These are phyloP conservation scores for Verasper variegatus DNA, from an alignment of 2,113 vertebrate genomes.

Conservation along the genomic window DNA sequence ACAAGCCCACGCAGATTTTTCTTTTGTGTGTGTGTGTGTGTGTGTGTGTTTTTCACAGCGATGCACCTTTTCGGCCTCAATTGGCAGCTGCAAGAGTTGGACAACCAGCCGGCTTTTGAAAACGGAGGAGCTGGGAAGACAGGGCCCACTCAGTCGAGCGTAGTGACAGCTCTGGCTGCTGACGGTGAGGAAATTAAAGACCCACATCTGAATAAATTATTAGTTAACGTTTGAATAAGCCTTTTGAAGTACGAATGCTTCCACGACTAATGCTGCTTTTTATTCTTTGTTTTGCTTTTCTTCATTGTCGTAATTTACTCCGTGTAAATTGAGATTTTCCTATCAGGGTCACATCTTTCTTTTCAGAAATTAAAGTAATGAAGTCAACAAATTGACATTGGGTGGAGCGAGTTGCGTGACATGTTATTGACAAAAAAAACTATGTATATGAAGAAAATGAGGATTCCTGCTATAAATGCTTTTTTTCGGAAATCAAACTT, in stretches of 20 bases:
- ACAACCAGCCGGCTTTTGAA: constrained; percentile 93
- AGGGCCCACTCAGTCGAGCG: constrained; percentile 88
- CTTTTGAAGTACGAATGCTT: neutral
- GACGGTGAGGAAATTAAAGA: constrained; percentile 84
- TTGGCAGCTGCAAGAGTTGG: constrained; percentile 96
- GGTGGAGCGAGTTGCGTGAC: no score
- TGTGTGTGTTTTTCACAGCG: constrained; percentile 80
- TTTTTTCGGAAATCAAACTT: neutral
- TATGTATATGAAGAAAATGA: no score
- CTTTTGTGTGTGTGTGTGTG: neutral
- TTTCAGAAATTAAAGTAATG: neutral
- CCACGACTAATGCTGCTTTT: constrained; percentile 2
- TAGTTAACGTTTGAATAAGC: neutral
- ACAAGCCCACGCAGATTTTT: constrained; percentile 53
- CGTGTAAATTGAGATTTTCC: neutral
- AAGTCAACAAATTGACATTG: no score
- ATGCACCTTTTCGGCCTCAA: constrained; percentile 99
- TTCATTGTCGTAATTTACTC: neutral
- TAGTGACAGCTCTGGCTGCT: constrained; percentile 87
- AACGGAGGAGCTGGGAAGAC: constrained; percentile 91
- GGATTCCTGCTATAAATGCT: neutral
- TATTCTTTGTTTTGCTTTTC: neutral
- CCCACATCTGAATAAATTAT: constrained; percentile 16
- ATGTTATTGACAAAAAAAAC: no score
- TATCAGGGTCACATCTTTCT: neutral